phyloP scores from a whole-genome alignment of 2,797 vertebrate species.

The Pseudomugil gertrudae region DNA sequence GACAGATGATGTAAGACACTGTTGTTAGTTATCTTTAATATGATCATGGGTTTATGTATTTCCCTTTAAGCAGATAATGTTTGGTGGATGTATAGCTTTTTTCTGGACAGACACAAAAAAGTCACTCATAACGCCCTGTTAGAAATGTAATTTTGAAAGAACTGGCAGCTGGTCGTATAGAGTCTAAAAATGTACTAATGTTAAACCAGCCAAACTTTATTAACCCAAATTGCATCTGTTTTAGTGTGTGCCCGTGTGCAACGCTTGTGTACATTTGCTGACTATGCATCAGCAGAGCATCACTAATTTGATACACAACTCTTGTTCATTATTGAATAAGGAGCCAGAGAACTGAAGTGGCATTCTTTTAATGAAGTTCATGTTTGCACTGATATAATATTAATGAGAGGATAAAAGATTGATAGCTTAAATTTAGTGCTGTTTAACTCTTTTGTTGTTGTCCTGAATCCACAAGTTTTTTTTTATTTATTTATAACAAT shows the following conservation, averaged over 20 bases:
- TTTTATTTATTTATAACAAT: conserved; percentile 1
- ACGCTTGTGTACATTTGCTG: conserved; percentile 4
- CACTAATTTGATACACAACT: conserved; percentile 36
- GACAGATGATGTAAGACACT: not conserved
- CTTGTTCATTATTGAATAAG: conserved; percentile 60
- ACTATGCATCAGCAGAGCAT: conserved; percentile 30
- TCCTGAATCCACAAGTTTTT: not conserved
- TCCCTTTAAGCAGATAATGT: not conserved
- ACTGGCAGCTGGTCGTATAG: not conserved
- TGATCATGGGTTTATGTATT: not conserved
- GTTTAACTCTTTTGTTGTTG: conserved; percentile 19
- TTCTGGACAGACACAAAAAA: not conserved
- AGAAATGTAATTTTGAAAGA: not conserved
- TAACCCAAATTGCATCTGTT: not conserved
- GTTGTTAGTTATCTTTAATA: not conserved
- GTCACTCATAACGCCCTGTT: not conserved
- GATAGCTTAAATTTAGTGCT: conserved; percentile 20
- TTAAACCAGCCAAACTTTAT: not conserved
- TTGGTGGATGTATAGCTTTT: not conserved
- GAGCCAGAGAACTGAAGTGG: conserved; percentile 48
- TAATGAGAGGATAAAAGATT: conserved; percentile 50
- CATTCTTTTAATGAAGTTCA: conserved; percentile 43
- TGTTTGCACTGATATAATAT: conserved; percentile 35
- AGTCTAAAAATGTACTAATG: not conserved
- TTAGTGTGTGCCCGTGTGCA: not conserved